Evolutionary conservation across 2,888 invertebrate species (phyloP).

Genomic region (Bedellia somnulentella): DNA sequence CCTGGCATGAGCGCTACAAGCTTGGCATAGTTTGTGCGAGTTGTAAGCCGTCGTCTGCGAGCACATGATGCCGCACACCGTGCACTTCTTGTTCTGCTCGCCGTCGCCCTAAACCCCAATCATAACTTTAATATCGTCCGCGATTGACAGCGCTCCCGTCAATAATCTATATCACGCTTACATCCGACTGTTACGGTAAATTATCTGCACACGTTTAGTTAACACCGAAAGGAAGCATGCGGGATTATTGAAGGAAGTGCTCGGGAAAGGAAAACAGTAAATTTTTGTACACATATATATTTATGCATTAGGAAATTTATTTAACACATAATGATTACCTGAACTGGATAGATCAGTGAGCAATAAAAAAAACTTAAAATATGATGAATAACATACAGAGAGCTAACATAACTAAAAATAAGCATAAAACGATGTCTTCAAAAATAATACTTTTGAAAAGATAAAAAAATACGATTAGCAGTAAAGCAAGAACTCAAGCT

Average conservation of each 20-base stretch:
- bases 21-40: constrained; percentile 58
- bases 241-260: constrained; percentile 24
- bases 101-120: constrained; percentile 55
- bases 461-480: too few relatives aligned
- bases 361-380: too few relatives aligned
- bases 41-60: constrained; percentile 53
- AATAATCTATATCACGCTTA: constrained; percentile 41
- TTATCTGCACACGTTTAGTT: constrained; percentile 55
- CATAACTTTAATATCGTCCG: constrained; percentile 41
- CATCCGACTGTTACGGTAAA: constrained; percentile 47
- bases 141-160: too few relatives aligned
- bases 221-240: constrained; percentile 60
- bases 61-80: constrained; percentile 57
- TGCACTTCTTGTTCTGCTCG: constrained; percentile 47
- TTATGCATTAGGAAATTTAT: constrained; percentile 12
- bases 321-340: too few relatives aligned
- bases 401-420: too few relatives aligned
- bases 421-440: too few relatives aligned
- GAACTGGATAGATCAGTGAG: too few relatives aligned
- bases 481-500: too few relatives aligned
- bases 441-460: too few relatives aligned
- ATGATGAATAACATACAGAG: too few relatives aligned
- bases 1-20: constrained; percentile 63
- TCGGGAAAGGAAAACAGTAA: constrained; percentile 7
- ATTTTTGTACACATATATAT: too few relatives aligned